Evolutionary conservation across 2,888 invertebrate species (phyloP).

Genomic region (Nasonovia ribisnigri): DNA sequence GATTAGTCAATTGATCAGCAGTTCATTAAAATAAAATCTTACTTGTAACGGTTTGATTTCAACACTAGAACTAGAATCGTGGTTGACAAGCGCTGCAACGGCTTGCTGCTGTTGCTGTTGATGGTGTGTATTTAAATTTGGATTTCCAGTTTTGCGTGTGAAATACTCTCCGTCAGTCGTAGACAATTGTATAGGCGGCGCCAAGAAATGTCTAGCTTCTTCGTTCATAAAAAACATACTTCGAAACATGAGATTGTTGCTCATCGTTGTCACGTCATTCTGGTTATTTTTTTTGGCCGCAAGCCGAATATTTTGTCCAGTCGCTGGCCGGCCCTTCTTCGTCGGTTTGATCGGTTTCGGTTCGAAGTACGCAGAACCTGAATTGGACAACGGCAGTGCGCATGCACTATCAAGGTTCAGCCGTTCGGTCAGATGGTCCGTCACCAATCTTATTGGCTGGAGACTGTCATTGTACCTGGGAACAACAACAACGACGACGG

Average conservation of each 20-base stretch:
- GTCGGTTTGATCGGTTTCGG: neutral
- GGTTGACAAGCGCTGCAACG: constrained; percentile 52
- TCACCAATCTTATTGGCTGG: constrained; percentile 68
- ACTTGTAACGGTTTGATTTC: constrained; percentile 58
- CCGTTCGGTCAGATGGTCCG: constrained; percentile 68
- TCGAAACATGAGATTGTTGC: constrained; percentile 68
- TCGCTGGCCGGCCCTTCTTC: neutral
- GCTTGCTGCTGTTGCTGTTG: constrained; percentile 64
- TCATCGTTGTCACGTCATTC: constrained; percentile 67
- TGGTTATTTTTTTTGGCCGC: constrained; percentile 54
- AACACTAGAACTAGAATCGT: constrained; percentile 63
- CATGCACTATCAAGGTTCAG: constrained; percentile 67
- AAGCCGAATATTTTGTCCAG: constrained; percentile 50
- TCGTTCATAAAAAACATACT: constrained; percentile 69
- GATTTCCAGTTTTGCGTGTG: constrained; percentile 67
- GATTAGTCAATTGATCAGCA: neutral
- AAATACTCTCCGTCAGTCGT: constrained; percentile 68
- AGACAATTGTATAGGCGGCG: constrained; percentile 68
- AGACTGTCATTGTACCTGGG: constrained; percentile 65
- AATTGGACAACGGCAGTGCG: neutral
- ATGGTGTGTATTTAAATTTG: constrained; percentile 65
- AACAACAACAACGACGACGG: neutral
- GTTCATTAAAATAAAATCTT: neutral
- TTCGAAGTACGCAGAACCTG: neutral
- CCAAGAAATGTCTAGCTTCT: constrained; percentile 69